Evolutionary conservation across 2,888 invertebrate species (phyloP).

Genomic region (Phyto melanocephala): DNA sequence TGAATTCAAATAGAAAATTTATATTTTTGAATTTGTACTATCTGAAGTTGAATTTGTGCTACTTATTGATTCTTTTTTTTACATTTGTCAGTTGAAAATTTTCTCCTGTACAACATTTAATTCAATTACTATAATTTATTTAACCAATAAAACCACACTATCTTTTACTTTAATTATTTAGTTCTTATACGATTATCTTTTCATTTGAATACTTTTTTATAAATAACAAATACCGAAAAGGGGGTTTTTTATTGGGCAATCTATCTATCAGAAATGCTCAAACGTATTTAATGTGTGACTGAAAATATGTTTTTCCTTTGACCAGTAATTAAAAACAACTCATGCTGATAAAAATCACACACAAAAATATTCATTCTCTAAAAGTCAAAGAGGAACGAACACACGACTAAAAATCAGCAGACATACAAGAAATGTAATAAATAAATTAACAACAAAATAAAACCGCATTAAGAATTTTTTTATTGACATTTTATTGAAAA

Average conservation of each 20-base stretch:
- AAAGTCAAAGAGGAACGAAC: constrained; percentile 35
- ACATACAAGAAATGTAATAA: constrained; percentile 16
- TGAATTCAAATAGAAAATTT: background rate
- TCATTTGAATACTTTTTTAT: constrained; percentile 8
- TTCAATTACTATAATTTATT: constrained; percentile 41
- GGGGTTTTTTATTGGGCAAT: background rate
- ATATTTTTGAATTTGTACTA: background rate
- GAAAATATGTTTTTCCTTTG: constrained; percentile 33
- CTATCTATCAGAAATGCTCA: constrained; percentile 18
- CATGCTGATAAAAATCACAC: constrained; percentile 65
- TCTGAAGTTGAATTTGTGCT: background rate
- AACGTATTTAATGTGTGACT: constrained; percentile 17
- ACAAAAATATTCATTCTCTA: constrained; percentile 8
- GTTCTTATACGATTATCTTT: constrained; percentile 47
- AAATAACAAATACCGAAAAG: background rate
- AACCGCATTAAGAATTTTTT: constrained; percentile 39
- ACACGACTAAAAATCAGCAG: background rate
- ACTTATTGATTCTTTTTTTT: background rate
- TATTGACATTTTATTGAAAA: constrained; percentile 1
- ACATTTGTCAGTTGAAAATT: background rate
- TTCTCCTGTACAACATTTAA: background rate
- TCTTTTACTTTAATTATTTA: constrained; percentile 41
- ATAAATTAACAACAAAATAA: constrained; percentile 31
- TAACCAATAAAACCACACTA: constrained; percentile 22
- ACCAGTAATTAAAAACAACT: constrained; percentile 68